Conservation (phyloP, 2,888 invertebrate species). For the Aspidiotus rigidus region DNA sequence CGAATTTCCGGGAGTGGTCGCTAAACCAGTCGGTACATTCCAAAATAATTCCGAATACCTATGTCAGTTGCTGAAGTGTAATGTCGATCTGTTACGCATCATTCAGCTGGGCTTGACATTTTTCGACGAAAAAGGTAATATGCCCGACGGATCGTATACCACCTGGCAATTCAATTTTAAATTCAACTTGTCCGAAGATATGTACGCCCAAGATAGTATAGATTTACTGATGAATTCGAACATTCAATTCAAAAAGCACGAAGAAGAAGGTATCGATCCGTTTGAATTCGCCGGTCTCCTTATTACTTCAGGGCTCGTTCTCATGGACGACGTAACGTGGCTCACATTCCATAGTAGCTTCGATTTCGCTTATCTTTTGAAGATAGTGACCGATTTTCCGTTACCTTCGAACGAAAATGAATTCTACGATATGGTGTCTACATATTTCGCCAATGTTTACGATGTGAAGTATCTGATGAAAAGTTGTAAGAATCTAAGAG, state of each 20-base stretch:
- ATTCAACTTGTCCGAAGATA: constrained; percentile 93
- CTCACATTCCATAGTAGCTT: constrained; percentile 97
- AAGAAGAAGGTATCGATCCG: constrained; percentile 96
- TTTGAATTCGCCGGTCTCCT: constrained; percentile 93
- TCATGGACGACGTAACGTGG: constrained; percentile 96
- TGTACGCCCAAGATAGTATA: constrained; percentile 99
- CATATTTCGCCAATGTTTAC: constrained; percentile 95
- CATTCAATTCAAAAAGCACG: constrained; percentile 94
- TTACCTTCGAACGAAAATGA: constrained; percentile 93
- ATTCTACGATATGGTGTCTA: constrained; percentile 85
- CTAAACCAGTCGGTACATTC: constrained; percentile 92
- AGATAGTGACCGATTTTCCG: constrained; percentile 76
- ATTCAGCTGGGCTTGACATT: constrained; percentile 96
- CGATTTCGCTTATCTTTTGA: constrained; percentile 96
- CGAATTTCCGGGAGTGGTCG: constrained; percentile 97
- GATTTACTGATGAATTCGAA: constrained; percentile 94
- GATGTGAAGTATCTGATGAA: constrained; percentile 99
- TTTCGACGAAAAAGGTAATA: constrained; percentile 93
- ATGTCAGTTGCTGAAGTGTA: constrained; percentile 88
- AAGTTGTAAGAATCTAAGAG: constrained; percentile 94
- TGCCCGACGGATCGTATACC: constrained; percentile 74
- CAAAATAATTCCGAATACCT: constrained; percentile 85
- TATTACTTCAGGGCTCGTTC: constrained; percentile 93
- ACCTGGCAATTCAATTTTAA: constrained; percentile 99
- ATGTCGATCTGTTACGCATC: constrained; percentile 93